These are phyloP conservation scores for Myzus persicae DNA, from an alignment of 1,140 invertebrate genomes.

Conservation along the genomic window DNA sequence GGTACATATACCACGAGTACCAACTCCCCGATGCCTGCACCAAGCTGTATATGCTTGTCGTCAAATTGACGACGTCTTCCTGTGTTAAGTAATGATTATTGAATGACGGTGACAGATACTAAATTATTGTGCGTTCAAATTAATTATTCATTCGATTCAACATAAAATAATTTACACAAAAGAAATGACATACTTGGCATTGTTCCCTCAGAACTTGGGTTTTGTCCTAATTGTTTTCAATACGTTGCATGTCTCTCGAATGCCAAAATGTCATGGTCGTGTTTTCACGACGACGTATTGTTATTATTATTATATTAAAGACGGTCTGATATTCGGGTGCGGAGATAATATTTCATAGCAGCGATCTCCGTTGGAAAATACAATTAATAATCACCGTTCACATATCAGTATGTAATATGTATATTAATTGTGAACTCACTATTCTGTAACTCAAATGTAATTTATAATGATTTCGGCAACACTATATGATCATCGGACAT, in stretches of 20 bases:
- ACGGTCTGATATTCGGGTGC: not conserved
- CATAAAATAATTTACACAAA: not conserved
- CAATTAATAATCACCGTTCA: not conserved
- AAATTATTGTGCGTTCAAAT: not conserved
- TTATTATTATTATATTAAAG: not conserved
- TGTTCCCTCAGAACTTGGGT: not conserved
- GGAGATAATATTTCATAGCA: not conserved
- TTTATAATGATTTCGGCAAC: not conserved
- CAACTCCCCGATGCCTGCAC: too few species aligned
- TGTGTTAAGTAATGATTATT: not conserved
- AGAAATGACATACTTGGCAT: not conserved
- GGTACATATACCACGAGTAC: too few species aligned
- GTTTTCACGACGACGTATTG: not conserved
- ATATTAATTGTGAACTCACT: not conserved
- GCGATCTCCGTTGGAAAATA: not conserved
- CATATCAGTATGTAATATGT: not conserved
- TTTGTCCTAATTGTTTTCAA: slow-evolving; percentile 14
- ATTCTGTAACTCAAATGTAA: not conserved
- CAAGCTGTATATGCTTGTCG: too few species aligned
- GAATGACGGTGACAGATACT: not conserved
- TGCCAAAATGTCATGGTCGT: slow-evolving; percentile 13
- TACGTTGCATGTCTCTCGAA: not conserved
- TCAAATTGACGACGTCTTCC: not conserved
- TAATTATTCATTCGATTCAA: not conserved
- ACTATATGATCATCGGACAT: too few species aligned